Percentiles rank a stretch among this genome's conserved stretches.
phyloP scores from a whole-genome alignment of 1,140 invertebrate species.

The Oscheius sp. region DNA sequence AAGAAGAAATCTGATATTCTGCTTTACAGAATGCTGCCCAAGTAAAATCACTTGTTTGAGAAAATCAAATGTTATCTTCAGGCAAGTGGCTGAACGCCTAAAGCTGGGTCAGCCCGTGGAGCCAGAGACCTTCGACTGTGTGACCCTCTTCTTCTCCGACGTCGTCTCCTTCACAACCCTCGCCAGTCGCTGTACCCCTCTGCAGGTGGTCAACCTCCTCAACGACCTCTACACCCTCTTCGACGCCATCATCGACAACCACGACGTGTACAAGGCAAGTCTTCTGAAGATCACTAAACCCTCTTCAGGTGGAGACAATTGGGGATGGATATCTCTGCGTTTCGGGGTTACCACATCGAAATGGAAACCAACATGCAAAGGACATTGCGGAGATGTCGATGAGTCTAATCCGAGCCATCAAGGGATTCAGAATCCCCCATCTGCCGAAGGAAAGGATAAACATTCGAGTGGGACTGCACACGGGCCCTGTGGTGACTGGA shows the following conservation, averaged over 20 bases:
- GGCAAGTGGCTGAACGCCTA: slow-evolving; percentile 72
- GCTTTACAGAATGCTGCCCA: slow-evolving; percentile 82
- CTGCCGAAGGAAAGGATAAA: slow-evolving; percentile 72
- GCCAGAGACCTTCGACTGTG: slow-evolving; percentile 85
- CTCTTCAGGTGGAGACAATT: slow-evolving; percentile 82
- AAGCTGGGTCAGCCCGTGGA: slow-evolving; percentile 83
- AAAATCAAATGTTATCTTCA: slow-evolving; percentile 6
- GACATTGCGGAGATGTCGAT: slow-evolving; percentile 63
- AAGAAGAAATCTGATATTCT: slow-evolving; percentile 92
- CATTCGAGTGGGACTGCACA: slow-evolving; percentile 82
- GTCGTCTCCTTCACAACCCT: slow-evolving; percentile 94
- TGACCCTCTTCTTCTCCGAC: slow-evolving; percentile 72
- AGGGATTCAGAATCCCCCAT: slow-evolving; percentile 74
- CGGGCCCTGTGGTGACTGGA: slow-evolving; percentile 63
- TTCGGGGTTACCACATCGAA: slow-evolving; percentile 66
- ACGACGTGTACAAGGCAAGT: slow-evolving; percentile 90
- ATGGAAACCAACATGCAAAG: slow-evolving; percentile 66
- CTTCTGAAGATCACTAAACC: not conserved
- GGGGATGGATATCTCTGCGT: slow-evolving; percentile 87
- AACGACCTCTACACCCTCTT: slow-evolving; percentile 93
- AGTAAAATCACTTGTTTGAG: slow-evolving; percentile 72
- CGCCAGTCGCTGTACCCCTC: slow-evolving; percentile 69
- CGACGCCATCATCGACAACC: slow-evolving; percentile 89
- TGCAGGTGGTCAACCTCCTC: slow-evolving; percentile 81
- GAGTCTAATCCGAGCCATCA: slow-evolving; percentile 20